phyloP scores from a whole-genome alignment of 2,888 invertebrate species.

The Lepidochrysops patricia region DNA sequence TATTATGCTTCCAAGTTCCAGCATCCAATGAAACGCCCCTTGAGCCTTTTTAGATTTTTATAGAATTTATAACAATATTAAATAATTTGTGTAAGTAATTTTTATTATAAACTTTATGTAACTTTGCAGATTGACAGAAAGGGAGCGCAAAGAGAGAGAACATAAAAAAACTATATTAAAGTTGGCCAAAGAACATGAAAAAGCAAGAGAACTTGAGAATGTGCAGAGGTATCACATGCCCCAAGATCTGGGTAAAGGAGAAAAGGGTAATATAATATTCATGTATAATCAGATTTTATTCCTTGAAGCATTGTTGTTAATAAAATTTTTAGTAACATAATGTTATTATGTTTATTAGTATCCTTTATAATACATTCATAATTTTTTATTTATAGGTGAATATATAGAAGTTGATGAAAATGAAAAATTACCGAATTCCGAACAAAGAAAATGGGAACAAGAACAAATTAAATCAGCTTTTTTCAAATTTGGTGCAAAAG shows the following conservation, averaged over 20 bases:
- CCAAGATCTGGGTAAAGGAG: slow-evolving; percentile 84
- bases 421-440: slow-evolving; percentile 88
- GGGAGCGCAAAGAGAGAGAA: slow-evolving; percentile 87
- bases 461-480: slow-evolving; percentile 95
- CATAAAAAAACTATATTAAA: slow-evolving; percentile 93
- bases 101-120: background rate
- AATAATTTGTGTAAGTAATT: background rate
- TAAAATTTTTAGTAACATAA: too few relatives aligned
- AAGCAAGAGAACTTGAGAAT: slow-evolving; percentile 93
- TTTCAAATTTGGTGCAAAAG: slow-evolving; percentile 94
- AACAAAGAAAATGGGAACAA: slow-evolving; percentile 97
- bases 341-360: too few relatives aligned
- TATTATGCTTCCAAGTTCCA: too few relatives aligned
- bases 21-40: too few relatives aligned
- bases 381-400: slow-evolving; percentile 57
- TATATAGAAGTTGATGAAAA: slow-evolving; percentile 90
- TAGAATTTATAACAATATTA: too few relatives aligned
- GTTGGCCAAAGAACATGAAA: slow-evolving; percentile 96
- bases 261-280: slow-evolving; percentile 56
- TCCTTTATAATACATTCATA: too few relatives aligned
- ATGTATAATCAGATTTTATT: too few relatives aligned
- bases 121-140: slow-evolving; percentile 82
- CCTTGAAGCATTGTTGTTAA: too few relatives aligned
- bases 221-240: slow-evolving; percentile 97
- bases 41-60: too few relatives aligned